phyloP scores from a whole-genome alignment of 2,797 vertebrate genomes.

The Parotocinclus haroldoi region DNA sequence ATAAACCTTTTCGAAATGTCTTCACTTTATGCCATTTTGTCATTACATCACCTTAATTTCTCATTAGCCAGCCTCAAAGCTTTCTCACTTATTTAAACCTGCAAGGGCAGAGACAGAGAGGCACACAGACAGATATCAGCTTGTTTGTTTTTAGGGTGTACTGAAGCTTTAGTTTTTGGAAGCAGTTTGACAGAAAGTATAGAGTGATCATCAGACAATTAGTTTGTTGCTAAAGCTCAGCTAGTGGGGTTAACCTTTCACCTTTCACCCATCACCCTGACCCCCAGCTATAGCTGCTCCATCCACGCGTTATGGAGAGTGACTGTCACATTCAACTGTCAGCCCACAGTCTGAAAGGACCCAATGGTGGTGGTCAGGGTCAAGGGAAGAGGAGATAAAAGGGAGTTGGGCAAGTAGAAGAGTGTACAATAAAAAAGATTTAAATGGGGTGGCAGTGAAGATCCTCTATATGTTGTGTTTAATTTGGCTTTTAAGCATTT shows the following conservation, averaged over 20 bases:
- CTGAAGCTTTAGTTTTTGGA: conserved; percentile 45
- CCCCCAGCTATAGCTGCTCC: conserved; percentile 54
- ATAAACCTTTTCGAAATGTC: no score
- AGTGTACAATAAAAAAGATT: conserved; percentile 1
- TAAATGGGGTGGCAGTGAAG: no score
- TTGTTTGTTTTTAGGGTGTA: conserved; percentile 37
- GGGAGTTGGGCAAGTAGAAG: conserved; percentile 41
- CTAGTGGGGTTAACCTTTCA: conserved; percentile 64
- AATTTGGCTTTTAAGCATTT: no score
- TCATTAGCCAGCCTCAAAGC: conserved; percentile 1
- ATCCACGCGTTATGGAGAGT: conserved; percentile 65
- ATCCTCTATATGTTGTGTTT: no score
- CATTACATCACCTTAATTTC: not conserved
- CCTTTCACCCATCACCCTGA: conserved; percentile 43
- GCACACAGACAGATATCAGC: not conserved
- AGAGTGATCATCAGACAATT: conserved; percentile 46
- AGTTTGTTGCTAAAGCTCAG: conserved; percentile 63
- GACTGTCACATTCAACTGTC: conserved; percentile 53
- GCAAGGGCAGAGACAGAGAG: conserved; percentile 27
- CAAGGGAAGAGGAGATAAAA: conserved; percentile 5
- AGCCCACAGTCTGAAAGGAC: conserved; percentile 35
- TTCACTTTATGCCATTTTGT: no score
- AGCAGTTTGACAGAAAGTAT: conserved; percentile 32
- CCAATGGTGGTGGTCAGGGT: not conserved
- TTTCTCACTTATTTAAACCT: conserved; percentile 12